phyloP scores from a whole-genome alignment of 2,888 invertebrate species.

The Melitaea athalia region DNA sequence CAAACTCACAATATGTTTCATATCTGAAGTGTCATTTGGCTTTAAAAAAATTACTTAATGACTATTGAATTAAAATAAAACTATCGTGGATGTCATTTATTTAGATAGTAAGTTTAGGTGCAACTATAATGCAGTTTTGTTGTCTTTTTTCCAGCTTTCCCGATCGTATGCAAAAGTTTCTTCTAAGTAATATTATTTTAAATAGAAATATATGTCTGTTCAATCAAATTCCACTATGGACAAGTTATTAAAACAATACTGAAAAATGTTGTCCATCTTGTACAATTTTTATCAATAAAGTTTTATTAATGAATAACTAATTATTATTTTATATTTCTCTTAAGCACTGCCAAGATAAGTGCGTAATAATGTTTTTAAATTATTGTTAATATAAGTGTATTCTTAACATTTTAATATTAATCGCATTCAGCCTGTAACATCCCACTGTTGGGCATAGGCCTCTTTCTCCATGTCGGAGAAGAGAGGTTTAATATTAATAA shows the following conservation, averaged over 20 bases:
- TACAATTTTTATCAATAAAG: not conserved
- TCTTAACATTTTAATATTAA: conserved; percentile 56
- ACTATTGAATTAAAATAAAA: conserved; percentile 7
- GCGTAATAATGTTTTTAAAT: conserved; percentile 47
- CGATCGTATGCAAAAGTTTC: conserved; percentile 18
- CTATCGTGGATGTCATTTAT: not conserved
- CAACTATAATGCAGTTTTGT: not conserved
- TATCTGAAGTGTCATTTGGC: conserved; percentile 20
- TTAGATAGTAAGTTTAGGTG: not conserved
- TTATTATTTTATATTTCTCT: conserved; percentile 1
- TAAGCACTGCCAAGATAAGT: conserved; percentile 29
- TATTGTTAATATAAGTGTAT: conserved; percentile 65
- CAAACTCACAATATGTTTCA: not conserved
- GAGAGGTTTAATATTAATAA: conserved; percentile 46
- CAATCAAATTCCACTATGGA: not conserved
- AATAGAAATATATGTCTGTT: not conserved
- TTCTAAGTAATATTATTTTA: conserved; percentile 16
- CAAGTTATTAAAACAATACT: not conserved
- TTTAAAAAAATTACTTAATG: conserved; percentile 8
- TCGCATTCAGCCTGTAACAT: conserved; percentile 10
- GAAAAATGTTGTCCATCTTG: not conserved
- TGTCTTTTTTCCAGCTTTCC: conserved; percentile 20
- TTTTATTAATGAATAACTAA: not conserved
- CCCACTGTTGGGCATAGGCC: too few species aligned
- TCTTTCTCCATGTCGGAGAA: too few species aligned